A percentile compares a stretch with the other conserved stretches of the same genome.
Evolutionary conservation across 1,140 invertebrate species (phyloP).

Genomic region (Bombus confusus): DNA sequence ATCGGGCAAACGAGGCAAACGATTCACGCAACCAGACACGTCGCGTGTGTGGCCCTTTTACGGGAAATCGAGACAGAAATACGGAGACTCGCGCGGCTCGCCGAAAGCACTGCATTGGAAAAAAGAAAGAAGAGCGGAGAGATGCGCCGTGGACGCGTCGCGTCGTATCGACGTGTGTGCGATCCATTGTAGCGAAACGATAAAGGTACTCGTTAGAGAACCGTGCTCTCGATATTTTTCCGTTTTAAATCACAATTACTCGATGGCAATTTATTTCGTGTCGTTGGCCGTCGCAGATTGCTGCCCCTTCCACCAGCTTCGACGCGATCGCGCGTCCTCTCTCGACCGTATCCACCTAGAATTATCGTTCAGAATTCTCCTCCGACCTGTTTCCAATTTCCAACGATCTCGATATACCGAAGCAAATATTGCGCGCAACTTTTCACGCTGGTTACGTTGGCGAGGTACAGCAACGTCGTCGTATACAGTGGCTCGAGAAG

Average conservation of each 20-base stretch:
- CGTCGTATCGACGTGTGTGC: constrained; percentile 23
- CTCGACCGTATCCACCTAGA: background rate
- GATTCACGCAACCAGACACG: constrained; percentile 14
- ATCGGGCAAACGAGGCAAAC: constrained; percentile 11
- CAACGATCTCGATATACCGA: background rate
- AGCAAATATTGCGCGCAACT: too few species aligned
- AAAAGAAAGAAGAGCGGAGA: background rate
- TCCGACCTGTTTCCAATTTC: background rate
- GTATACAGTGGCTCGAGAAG: background rate
- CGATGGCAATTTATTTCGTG: constrained; percentile 10
- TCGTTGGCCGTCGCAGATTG: background rate
- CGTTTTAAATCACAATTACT: constrained; percentile 18
- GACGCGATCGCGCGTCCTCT: background rate
- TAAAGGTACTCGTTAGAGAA: constrained; percentile 20
- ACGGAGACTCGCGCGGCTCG: background rate
- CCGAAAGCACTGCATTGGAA: background rate
- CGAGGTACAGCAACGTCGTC: too few species aligned
- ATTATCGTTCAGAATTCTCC: constrained; percentile 6
- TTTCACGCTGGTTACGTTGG: too few species aligned
- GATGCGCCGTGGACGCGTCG: background rate
- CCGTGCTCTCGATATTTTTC: constrained; percentile 10
- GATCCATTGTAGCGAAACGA: constrained; percentile 31
- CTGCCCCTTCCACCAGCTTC: background rate
- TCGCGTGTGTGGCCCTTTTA: background rate
- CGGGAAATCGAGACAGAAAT: constrained; percentile 1